Percentiles rank a stretch among this genome's conserved stretches.
Conservation (phyloP, 2,888 invertebrate species). For the Ommatoiulus sabulosus region DNA sequence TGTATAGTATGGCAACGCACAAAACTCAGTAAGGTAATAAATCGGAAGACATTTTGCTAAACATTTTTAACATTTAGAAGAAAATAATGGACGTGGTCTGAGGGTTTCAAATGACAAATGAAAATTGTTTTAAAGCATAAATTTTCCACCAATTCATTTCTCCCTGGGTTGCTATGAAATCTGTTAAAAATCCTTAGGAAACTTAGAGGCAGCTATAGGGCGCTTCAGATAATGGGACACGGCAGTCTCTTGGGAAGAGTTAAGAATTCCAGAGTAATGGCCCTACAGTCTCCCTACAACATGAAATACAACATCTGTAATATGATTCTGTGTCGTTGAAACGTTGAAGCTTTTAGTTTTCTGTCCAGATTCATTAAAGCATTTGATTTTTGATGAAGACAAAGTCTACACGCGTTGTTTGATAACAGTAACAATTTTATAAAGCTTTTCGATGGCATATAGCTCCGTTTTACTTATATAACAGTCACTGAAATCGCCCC, state of each 20-base stretch:
- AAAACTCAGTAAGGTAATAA: too few species aligned
- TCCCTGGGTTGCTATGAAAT: too few species aligned
- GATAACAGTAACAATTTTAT: neutral
- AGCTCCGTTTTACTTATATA: neutral
- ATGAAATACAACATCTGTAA: constrained; percentile 8
- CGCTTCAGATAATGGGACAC: neutral
- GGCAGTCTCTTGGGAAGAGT: neutral
- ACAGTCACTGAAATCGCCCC: neutral
- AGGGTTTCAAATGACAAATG: too few species aligned
- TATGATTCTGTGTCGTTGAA: constrained; percentile 5
- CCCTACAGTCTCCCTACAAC: neutral
- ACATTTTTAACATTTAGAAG: too few species aligned
- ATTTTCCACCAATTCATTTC: too few species aligned
- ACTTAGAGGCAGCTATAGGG: neutral
- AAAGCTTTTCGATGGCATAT: neutral
- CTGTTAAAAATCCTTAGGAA: too few species aligned
- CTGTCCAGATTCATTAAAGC: neutral
- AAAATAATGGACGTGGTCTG: too few species aligned
- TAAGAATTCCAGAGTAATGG: neutral
- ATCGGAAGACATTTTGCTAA: too few species aligned
- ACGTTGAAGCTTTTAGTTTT: neutral
- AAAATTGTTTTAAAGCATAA: too few species aligned
- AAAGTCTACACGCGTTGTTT: neutral
- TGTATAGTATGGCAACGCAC: too few species aligned
- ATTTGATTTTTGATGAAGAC: neutral